These are phyloP conservation scores for Leistus spinibarbis DNA, from an alignment of 2,888 invertebrate genomes.

Conservation along the genomic window DNA sequence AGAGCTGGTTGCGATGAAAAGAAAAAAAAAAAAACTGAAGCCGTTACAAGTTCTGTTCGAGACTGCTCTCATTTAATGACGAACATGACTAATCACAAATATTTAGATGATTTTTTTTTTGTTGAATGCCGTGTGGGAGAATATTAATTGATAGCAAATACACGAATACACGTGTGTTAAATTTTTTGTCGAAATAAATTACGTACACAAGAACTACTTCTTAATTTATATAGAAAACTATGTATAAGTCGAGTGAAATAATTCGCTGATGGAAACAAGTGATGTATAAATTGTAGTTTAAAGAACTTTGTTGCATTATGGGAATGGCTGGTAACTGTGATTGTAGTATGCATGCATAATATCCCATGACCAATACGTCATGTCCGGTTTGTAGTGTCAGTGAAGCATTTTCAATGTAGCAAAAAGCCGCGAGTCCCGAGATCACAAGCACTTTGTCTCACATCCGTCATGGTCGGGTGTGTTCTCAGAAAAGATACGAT, in stretches of 20 bases:
- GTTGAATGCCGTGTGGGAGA: neutral
- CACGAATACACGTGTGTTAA: neutral
- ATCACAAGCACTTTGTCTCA: neutral
- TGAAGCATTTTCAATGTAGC: neutral
- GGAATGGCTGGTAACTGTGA: neutral
- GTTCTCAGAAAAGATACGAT: slow-evolving; percentile 17
- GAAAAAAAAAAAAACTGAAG: neutral
- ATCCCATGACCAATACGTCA: slow-evolving; percentile 16
- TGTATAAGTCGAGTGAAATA: too few species aligned
- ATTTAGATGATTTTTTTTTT: slow-evolving; percentile 3
- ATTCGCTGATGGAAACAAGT: too few species aligned
- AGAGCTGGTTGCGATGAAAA: neutral
- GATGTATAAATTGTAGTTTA: too few species aligned
- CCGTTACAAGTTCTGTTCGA: neutral
- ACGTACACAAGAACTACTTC: too few species aligned
- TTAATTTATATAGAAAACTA: too few species aligned
- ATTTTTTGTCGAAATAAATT: neutral
- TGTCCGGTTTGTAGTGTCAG: neutral
- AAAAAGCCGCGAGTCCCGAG: neutral
- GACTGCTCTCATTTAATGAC: slow-evolving; percentile 8
- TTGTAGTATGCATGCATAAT: neutral
- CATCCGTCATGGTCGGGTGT: slow-evolving; percentile 24
- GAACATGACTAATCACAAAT: slow-evolving; percentile 7
- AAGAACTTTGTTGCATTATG: neutral
- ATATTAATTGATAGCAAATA: neutral